Percentiles rank a stretch among this genome's conserved stretches.
Evolutionary conservation across 2,113 vertebrate species (phyloP).

Genomic region (Sceloporus tristichus): DNA sequence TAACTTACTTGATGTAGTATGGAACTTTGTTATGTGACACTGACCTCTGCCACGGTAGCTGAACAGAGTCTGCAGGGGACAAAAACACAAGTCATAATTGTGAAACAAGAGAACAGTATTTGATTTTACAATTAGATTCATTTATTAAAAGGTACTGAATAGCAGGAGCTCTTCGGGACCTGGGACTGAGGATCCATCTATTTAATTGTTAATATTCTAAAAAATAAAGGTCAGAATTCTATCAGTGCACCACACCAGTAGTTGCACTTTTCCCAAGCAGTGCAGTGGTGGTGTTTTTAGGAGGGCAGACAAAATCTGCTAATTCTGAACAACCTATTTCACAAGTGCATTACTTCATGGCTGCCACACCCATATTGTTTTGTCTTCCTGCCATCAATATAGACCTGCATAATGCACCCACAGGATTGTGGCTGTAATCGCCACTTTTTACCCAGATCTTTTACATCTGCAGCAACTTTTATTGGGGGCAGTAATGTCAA

Average conservation of each 20-base stretch:
- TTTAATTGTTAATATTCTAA: too few relatives aligned
- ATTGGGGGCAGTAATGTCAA: not conserved
- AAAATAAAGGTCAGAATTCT: too few relatives aligned
- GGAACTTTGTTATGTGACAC: slow-evolving; percentile 95
- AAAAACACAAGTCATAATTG: slow-evolving; percentile 60
- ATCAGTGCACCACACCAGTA: too few relatives aligned
- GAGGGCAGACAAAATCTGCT: too few relatives aligned
- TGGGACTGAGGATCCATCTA: not conserved
- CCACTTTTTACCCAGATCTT: not conserved
- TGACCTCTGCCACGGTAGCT: slow-evolving; percentile 91
- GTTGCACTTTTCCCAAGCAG: too few relatives aligned
- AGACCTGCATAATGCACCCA: too few relatives aligned
- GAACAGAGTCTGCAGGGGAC: slow-evolving; percentile 87
- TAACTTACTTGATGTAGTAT: slow-evolving; percentile 96
- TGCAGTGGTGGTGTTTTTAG: too few relatives aligned
- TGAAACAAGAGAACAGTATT: slow-evolving; percentile 31
- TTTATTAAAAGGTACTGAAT: slow-evolving; percentile 43
- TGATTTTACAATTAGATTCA: slow-evolving; percentile 52
- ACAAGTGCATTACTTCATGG: too few relatives aligned
- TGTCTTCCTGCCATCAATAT: too few relatives aligned
- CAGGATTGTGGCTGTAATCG: not conserved
- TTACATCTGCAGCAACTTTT: not conserved
- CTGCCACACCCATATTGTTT: too few relatives aligned
- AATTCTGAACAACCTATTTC: too few relatives aligned
- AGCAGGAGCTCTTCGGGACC: not conserved